Evolutionary conservation across 2,888 invertebrate genomes (phyloP).

Genomic region (Drosophila pegasa): DNA sequence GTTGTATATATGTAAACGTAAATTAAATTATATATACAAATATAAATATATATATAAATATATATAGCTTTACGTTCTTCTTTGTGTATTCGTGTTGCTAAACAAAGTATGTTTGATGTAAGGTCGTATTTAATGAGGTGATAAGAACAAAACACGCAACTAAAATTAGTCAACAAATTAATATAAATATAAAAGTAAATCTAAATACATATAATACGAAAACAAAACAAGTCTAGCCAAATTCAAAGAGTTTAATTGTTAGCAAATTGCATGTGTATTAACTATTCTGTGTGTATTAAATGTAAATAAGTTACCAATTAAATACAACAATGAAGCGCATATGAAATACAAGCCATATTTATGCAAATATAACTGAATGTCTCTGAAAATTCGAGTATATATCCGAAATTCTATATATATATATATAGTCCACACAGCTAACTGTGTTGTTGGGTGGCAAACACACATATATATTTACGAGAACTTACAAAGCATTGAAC

Average conservation of each 20-base stretch:
- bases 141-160: slow-evolving; percentile 43
- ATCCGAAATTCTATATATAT: no score
- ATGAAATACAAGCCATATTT: slow-evolving; percentile 30
- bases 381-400: slow-evolving; percentile 16
- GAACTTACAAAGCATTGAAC: slow-evolving; percentile 46
- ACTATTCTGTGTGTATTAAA: slow-evolving; percentile 50
- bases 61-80: slow-evolving; percentile 31
- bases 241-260: slow-evolving; percentile 59
- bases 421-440: slow-evolving; percentile 14
- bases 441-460: slow-evolving; percentile 63
- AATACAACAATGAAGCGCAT: slow-evolving; percentile 18
- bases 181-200: not conserved
- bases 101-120: not conserved
- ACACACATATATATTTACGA: slow-evolving; percentile 44
- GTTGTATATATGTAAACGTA: slow-evolving; percentile 42
- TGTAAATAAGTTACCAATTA: slow-evolving; percentile 43
- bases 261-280: slow-evolving; percentile 59
- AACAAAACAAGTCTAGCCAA: slow-evolving; percentile 63
- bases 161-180: slow-evolving; percentile 26
- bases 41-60: slow-evolving; percentile 1
- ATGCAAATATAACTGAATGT: slow-evolving; percentile 25
- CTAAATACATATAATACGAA: slow-evolving; percentile 1
- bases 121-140: slow-evolving; percentile 36
- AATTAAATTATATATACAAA: slow-evolving; percentile 27
- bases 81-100: slow-evolving; percentile 34